A percentile compares a stretch with the other conserved stretches of the same genome.
Evolutionary conservation across 2,888 invertebrate genomes (phyloP).

Genomic region (Netelia virgata): DNA sequence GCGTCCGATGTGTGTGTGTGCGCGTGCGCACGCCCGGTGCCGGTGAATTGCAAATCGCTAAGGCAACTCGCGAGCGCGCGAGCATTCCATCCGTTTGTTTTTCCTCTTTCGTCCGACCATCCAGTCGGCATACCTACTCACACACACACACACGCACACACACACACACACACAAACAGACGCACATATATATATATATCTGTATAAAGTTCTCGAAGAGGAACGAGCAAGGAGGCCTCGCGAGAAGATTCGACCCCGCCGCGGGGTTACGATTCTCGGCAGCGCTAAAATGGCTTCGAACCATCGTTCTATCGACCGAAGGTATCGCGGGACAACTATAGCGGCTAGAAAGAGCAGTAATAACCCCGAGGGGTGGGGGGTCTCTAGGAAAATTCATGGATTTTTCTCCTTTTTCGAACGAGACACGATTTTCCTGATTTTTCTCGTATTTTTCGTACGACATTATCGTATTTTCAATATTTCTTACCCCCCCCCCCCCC

Average conservation of each 20-base stretch:
- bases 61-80: constrained; percentile 58
- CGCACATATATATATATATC: neutral
- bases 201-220: constrained; percentile 8
- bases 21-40: constrained; percentile 46
- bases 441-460: too few species aligned
- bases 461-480: too few species aligned
- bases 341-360: constrained; percentile 8
- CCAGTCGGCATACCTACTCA: neutral
- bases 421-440: neutral
- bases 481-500: too few species aligned
- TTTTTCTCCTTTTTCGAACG: constrained; percentile 15
- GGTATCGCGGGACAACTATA: constrained; percentile 9
- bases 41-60: constrained; percentile 73
- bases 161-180: neutral
- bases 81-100: constrained; percentile 68
- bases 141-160: constrained; percentile 15
- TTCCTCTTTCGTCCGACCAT: constrained; percentile 57
- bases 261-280: constrained; percentile 66
- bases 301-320: too few species aligned
- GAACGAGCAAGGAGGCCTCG: constrained; percentile 42
- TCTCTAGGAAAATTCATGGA: constrained; percentile 18
- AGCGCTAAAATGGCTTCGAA: constrained; percentile 45
- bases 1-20: neutral
- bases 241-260: constrained; percentile 62
- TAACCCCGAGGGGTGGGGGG: neutral